Evolutionary conservation across 2,113 vertebrate species (phyloP), one percentile per base, ranked within the genome.

Genomic region (Orycteropus afer): DNA sequence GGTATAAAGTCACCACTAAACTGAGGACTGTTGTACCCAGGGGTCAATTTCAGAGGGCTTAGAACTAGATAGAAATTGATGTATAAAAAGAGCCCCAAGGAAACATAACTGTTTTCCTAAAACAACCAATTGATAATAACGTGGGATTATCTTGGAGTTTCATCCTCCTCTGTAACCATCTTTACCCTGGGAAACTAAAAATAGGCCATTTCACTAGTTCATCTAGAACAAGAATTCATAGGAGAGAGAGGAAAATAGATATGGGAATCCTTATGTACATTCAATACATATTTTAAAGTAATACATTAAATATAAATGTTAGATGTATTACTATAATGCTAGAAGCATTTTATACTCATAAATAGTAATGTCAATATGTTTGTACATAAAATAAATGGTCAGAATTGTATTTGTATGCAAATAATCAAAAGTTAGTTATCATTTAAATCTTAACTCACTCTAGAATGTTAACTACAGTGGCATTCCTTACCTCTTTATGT

Each of bases 271-370:
- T 51, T 23, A 29, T 23, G 12, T 29, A 22, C 9, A 71, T 80
- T 82, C 53, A 86, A 94, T 77, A 71, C 63, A 55, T 86, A 90
- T 76, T 69, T 93, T 95, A 78, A 29, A 57, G 51, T 40, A 80
- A 45, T 51, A 32, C 74, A 25, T 61, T 93, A 82, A 94, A 81
- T 85, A 90, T 57, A 95, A 94, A 90, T n/a, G 59, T 79, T 15
- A 69, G 73, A 80, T 73, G 18, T 65, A 90, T 17, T 63, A 45
- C 51, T 69, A 45, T 17, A 86, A 67, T 61, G 37, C 6, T 34
- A 76, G 10, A 82, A 42, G 22, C 13, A 29, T 27, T 92, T 65
- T 67, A 67, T 61, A 88, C 40, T 93, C 27, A 90, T 73, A 87
- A 90, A 61, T 74, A 80, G 87, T 53, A 69, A 51, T 79, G 5